Evolutionary conservation across 2,888 invertebrate genomes (phyloP).

Genomic region (Tetragonisca angustula): DNA sequence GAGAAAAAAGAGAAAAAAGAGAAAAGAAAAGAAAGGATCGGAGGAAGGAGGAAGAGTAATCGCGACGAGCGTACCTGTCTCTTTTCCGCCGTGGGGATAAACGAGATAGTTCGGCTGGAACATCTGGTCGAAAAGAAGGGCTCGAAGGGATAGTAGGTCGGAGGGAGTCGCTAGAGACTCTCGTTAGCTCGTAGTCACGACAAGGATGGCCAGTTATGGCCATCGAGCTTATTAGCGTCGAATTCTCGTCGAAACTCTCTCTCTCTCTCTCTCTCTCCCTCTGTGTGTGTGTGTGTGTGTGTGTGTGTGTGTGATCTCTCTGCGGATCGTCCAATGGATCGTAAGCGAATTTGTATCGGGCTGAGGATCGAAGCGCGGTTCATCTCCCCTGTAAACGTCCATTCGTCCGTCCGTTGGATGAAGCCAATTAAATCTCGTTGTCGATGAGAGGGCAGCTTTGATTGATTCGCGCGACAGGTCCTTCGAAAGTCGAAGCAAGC

Average conservation of each 20-base stretch:
- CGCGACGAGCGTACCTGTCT: too few relatives aligned
- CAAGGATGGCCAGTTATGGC: not conserved
- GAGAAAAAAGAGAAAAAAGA: too few relatives aligned
- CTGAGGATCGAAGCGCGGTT: conserved; percentile 18
- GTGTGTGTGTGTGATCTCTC: too few relatives aligned
- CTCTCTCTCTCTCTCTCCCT: too few relatives aligned
- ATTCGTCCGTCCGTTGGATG: conserved; percentile 40
- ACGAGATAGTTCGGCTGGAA: conserved; percentile 5
- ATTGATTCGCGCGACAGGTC: conserved; percentile 41
- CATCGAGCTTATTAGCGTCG: not conserved
- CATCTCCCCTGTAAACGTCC: conserved; percentile 36
- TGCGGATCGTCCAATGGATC: conserved; percentile 6
- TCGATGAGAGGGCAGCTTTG: conserved; percentile 27
- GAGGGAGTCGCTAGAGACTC: not conserved
- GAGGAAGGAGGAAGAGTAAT: too few relatives aligned
- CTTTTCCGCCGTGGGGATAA: not conserved
- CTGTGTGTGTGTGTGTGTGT: too few relatives aligned
- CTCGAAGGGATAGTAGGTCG: not conserved
- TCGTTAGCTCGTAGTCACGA: not conserved
- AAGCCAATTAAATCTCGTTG: conserved; percentile 39
- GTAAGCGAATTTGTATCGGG: not conserved
- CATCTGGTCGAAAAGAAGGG: conserved; percentile 4
- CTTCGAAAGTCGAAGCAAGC: not conserved
- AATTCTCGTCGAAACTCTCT: not conserved
- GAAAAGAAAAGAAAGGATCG: too few relatives aligned